Base-by-base conservation (phyloP, 2,888 invertebrate species). In the Volucella inanis region DNA sequence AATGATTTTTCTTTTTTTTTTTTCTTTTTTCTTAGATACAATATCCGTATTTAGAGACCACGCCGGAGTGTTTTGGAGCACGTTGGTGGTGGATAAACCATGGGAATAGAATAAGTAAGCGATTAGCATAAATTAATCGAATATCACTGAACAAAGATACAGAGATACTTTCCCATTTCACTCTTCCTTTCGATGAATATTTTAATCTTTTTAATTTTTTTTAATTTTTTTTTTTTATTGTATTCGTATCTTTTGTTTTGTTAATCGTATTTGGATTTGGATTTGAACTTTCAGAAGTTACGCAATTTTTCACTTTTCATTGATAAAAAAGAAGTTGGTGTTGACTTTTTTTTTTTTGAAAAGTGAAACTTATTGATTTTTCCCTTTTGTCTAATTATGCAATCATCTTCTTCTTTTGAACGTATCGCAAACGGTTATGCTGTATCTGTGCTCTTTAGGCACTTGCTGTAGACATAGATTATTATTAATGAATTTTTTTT, bases 101-200 rank as follows among this genome's bases (percentile, higher is more conserved):
- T 11, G 6, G 31, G 14, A n/a, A 18, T 54, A 38, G 43, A 54
- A 45, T 72, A 45, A 15, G 50, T 72, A 49, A 47, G 15, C 18
- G 45, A 67, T 72, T 83, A 77, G 22, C 74, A 84, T 75, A 65
- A 64, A 75, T 75, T 75, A 78, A 68, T 65, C 12, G 57, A n/a
- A 59, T 57, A 54, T 55, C 41, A 50, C 38, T 39, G 31, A 6
- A 6, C 31, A 31, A 31, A 31, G 31, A 31, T 31, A 31, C 64
- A 39, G 10, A 50, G 52, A 57, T 31, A 31, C 31, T 31, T 31
- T 70, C 71, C 62, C 55, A 79, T 82, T 82, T 70, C 39, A 67
- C 54, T 75, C 76, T 81, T 75, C 71, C 55, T 43, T 38, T 67
- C 70, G 57, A 49, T 31, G 31, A 11, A 50, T 78, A 71, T 64